Base-by-base conservation (phyloP, 2,113 vertebrate genomes). In the Baryphthengus martii region DNA sequence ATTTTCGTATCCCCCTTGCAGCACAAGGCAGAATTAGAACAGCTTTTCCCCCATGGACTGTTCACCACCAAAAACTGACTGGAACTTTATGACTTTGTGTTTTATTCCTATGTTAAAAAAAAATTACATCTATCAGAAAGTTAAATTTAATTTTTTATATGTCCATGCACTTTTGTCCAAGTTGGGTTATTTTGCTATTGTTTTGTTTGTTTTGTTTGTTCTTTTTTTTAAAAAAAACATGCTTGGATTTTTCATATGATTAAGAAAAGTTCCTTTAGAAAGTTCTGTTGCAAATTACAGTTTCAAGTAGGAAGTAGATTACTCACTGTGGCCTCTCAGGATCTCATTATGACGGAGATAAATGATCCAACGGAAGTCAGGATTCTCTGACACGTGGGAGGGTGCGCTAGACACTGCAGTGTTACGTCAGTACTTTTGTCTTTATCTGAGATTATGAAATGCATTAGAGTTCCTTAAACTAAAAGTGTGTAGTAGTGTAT, bases 341-440 rank as follows among this genome's bases (percentile, higher is more conserved):
- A 85, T 90, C 80, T 63, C 35, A 95, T 96, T 85, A 35, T 91
- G 85, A 95, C 40, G 24, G 88, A 97, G 94, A 85, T 89, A 90
- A 94, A 81, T 92, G 88, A 96, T 95, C 92, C 96, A 94, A 98
- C 98, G 98, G 98, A 98, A 98, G 96, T 97, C 95, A 98, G 96
- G 96, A 89, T 97, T 97, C 97, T 97, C 95, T 97, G 89, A 12
- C 75, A 33, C 11, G 89, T 92, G 93, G 86, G 65, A 91, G 58
- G 70, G 94, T 94, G 95, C 67, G 67, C 95, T 95, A 85, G 52
- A 67, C 52, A 1, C 70, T 55, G 77, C 73, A 15, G 14, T 62
- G 6, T 96, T 96, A 82, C 96, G 68, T 95, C 93, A 96, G 58
- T n/a, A 49, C 81, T 76, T 47, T 88, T 76, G 82, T 65, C 70